A percentile compares a stretch with the other conserved stretches of the same genome.
These are phyloP conservation scores for Sturnus vulgaris DNA, from an alignment of 2,113 vertebrate species.

Conservation along the genomic window DNA sequence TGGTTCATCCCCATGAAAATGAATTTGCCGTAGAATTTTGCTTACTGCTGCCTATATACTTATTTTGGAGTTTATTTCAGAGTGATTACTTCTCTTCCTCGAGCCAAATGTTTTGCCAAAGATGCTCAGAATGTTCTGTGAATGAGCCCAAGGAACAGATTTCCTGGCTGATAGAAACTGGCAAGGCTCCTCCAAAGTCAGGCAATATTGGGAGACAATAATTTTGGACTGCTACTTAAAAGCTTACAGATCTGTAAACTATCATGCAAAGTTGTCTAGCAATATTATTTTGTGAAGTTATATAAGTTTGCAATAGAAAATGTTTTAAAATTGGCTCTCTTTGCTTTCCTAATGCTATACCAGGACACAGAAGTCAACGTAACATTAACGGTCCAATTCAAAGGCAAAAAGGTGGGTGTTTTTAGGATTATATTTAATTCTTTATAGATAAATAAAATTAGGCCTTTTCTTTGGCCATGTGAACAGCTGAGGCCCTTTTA, in stretches of 20 bases:
- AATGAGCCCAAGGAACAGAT: slow-evolving; percentile 37
- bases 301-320: neutral
- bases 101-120: neutral
- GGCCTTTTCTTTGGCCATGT: neutral
- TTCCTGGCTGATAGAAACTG: slow-evolving; percentile 31
- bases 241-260: neutral
- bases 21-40: neutral
- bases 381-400: neutral
- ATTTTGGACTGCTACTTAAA: neutral
- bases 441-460: neutral
- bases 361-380: neutral
- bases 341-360: neutral
- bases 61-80: neutral
- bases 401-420: neutral
- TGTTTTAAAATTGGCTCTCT: neutral
- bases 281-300: neutral
- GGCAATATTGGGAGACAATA: neutral
- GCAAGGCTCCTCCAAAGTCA: neutral
- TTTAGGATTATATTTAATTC: neutral
- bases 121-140: slow-evolving; percentile 31
- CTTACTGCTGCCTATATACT: neutral
- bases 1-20: neutral
- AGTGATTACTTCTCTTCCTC: neutral
- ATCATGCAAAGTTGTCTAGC: neutral
- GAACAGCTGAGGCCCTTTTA: neutral